Base-by-base conservation (phyloP, 2,888 invertebrate genomes). In the Theodoxus fluviatilis region DNA sequence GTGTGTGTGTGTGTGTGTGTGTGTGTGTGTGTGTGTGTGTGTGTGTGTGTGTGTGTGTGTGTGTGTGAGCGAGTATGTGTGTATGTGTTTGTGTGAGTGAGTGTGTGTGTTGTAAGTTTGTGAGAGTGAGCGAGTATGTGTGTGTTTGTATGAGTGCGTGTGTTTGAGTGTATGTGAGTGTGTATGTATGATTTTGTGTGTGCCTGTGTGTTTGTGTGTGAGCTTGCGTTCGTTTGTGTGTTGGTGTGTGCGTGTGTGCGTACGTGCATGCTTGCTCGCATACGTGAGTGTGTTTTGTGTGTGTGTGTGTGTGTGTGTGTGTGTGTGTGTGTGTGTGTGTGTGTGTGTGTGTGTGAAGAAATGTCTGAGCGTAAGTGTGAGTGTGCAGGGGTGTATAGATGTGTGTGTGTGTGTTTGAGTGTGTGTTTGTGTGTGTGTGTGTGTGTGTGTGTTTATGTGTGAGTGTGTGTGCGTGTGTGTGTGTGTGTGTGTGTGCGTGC, bases 51-150 rank as follows among this genome's bases (percentile, higher is more conserved):
- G 3, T 55, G 55, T 22, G 55, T 22, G 31, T 22, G 55, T 55
- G 55, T 55, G 55, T 55, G 55, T 55, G 55, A 31, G 55, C 31
- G 55, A 31, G 55, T 55, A 31, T 55, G 55, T 55, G 55, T 55
- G 55, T 55, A 31, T 55, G 55, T 55, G 55, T 55, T 25, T 55
- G 55, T 55, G 55, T 55, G 55, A 31, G 25, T 55, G 55, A 31
- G 55, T 22, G 25, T 55, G 55, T 22, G 55, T 15, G 25, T 25
- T 55, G 55, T 55, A 31, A 31, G 55, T 55, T 25, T 55, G 55
- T 15, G 55, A 31, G 55, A 31, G 55, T 55, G 55, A 12, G 28
- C 15, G 55, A 2, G 55, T 25, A 31, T 25, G 55, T 55, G 55
- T 55, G 22, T 55, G 55, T 55, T 9, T 55, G 55, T 55, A 25